Base-by-base conservation (phyloP, 1,140 invertebrate species). In the Psilanteris sp. region DNA sequence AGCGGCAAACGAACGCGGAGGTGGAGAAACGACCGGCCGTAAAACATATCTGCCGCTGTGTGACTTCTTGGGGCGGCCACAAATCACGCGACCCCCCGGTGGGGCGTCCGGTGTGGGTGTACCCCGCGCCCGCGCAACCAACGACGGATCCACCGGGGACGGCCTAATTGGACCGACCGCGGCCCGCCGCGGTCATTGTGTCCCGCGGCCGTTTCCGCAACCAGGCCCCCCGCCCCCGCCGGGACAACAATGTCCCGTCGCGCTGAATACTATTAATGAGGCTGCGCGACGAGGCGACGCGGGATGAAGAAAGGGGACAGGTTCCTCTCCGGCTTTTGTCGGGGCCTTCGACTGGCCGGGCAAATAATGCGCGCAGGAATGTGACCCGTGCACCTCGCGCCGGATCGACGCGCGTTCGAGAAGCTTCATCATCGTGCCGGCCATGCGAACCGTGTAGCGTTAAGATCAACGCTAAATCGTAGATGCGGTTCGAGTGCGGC, bases 21-120 rank as follows among this genome's bases (percentile, higher is more conserved):
- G 79, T 80, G 78, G 76, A 76, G 57, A 52, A 75, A 78, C 73
- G 76, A 75, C 66, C 79, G 84, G 79, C 84, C 84, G 86, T 89
- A 87, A 89, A 88, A 88, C 88, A 89, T 89, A 89, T 89, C 86
- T 87, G 83, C 84, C 85, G 85, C 84, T 87, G 83, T 86, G 87
- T 83, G 87, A 89, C 87, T 89, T 88, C 82, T 86, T 80, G 81
- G 85, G 79, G 82, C 85, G 81, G 82, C 80, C 86, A 87, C 87
- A 89, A 89, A 89, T 89, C 87, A 89, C 84, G 76, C 81, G 87
- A 85, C 84, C 87, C 85, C 87, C 87, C 83, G 87, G 87, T 68
- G 83, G 64, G 52, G 75, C 75, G 61, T 68, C 62, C 81, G 79
- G 80, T 86, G 86, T 86, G 84, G 84, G 85, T 85, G 85, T 86